phyloP scores from a whole-genome alignment of 2,797 vertebrate genomes.

The Protonibea diacanthus region DNA sequence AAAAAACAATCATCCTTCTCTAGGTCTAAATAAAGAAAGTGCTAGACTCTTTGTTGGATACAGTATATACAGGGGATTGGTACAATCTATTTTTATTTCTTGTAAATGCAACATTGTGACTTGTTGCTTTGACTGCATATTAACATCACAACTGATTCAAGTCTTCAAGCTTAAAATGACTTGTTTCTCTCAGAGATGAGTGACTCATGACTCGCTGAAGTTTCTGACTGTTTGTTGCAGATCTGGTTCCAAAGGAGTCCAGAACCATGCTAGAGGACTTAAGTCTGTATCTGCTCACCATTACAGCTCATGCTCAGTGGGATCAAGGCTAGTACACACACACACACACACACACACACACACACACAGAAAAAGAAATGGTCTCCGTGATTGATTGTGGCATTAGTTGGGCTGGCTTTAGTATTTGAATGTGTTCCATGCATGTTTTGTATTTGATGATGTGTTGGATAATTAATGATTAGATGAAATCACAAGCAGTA shows the following conservation, averaged over 20 bases:
- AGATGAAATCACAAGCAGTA: neutral
- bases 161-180: neutral
- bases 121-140: neutral
- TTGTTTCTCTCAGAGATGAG: neutral
- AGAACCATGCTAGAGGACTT: slow-evolving; percentile 75
- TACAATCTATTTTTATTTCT: neutral
- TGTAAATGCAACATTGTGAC: neutral
- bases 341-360: slow-evolving; percentile 5
- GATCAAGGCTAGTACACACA: slow-evolving; percentile 81
- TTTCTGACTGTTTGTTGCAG: slow-evolving; percentile 60
- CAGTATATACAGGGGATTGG: too few species aligned
- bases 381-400: neutral
- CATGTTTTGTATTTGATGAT: neutral
- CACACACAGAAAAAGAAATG: neutral
- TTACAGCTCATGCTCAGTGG: slow-evolving; percentile 80
- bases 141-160: neutral
- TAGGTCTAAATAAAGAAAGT: too few species aligned
- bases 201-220: neutral
- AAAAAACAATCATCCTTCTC: too few species aligned
- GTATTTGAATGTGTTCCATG: too few species aligned
- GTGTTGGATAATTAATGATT: neutral
- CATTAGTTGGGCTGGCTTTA: neutral
- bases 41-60: too few species aligned
- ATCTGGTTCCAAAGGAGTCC: slow-evolving; percentile 74
- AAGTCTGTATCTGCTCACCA: slow-evolving; percentile 64